A percentile compares a stretch with the other conserved stretches of the same genome.
Evolutionary conservation across 2,113 vertebrate genomes (phyloP).

Genomic region (Gymnobelideus leadbeateri): DNA sequence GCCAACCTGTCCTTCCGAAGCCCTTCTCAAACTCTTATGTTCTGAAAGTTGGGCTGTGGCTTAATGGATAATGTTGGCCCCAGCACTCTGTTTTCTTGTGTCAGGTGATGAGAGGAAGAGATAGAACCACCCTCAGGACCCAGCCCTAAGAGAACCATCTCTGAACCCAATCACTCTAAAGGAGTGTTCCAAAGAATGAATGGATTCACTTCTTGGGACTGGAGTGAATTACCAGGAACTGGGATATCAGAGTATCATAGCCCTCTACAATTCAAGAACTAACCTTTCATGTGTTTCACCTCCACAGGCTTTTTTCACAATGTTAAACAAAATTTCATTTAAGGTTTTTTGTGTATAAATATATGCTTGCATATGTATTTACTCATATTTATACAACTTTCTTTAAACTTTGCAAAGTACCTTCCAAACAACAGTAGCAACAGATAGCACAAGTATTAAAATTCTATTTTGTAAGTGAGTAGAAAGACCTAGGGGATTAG

Average conservation of each 20-base stretch:
- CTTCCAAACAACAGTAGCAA: neutral
- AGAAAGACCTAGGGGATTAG: neutral
- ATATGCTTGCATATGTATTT: neutral
- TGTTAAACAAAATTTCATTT: slow-evolving; percentile 3
- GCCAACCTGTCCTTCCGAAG: neutral
- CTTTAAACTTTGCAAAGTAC: neutral
- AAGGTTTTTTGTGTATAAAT: neutral
- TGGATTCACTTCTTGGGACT: neutral
- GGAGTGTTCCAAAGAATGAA: neutral
- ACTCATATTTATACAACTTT: neutral
- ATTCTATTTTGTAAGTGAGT: neutral
- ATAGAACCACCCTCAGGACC: neutral
- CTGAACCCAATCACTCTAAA: neutral
- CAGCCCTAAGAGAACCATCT: neutral
- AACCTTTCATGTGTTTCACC: neutral
- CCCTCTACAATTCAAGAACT: neutral
- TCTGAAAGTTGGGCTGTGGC: neutral
- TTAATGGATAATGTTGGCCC: neutral
- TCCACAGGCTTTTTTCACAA: neutral
- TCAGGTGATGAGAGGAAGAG: neutral
- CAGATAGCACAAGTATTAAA: neutral
- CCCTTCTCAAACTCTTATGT: neutral
- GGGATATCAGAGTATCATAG: neutral
- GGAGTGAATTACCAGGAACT: neutral
- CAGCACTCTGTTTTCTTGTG: neutral